phyloP scores from a whole-genome alignment of 2,113 vertebrate species.

The Dasypus novemcinctus region DNA sequence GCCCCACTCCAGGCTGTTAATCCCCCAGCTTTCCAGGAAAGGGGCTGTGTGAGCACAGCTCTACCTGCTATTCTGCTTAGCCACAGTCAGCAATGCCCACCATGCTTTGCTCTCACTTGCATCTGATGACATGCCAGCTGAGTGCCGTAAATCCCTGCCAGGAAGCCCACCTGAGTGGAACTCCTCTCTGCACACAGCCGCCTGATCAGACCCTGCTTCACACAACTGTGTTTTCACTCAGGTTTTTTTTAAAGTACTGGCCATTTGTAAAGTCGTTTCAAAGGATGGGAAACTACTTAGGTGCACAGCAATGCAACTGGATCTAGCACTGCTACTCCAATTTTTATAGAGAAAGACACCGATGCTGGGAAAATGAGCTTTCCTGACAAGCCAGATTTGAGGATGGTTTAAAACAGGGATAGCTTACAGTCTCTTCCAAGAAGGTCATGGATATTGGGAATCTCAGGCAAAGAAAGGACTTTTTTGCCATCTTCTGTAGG shows the following conservation, averaged over 20 bases:
- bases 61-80: not conserved
- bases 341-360: not conserved
- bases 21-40: not conserved
- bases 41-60: too few relatives aligned
- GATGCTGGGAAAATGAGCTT: not conserved
- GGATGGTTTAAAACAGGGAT: rapidly evolving
- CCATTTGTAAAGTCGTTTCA: not conserved
- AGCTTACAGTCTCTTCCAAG: not conserved
- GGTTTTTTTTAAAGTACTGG: not conserved
- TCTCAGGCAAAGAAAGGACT: not conserved
- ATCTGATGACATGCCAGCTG: not conserved
- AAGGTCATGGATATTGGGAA: not conserved
- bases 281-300: not conserved
- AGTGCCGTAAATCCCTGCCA: not conserved
- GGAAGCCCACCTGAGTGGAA: not conserved
- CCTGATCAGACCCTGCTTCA: rapidly evolving
- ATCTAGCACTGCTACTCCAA: rapidly evolving
- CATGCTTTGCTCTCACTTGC: rapidly evolving
- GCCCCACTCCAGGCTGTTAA: not conserved
- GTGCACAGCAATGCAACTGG: rapidly evolving
- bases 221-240: not conserved
- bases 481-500: not conserved
- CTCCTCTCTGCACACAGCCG: rapidly evolving
- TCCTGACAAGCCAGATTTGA: not conserved
- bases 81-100: rapidly evolving